Conservation (phyloP, 2,113 vertebrate genomes). For the Chionomys nivalis region DNA sequence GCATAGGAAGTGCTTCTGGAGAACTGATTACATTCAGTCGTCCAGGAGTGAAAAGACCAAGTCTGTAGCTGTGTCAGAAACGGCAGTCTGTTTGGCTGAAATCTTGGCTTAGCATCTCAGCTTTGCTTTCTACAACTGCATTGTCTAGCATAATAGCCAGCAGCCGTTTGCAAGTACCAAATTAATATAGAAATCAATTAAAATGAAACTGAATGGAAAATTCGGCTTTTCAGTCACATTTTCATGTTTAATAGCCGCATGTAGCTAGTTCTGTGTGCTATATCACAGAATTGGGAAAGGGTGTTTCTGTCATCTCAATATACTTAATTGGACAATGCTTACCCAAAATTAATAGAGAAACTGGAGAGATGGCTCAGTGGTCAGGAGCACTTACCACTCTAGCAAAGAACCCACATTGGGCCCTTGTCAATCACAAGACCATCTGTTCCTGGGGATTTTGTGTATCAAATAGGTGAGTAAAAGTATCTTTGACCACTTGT, state of each 20-base stretch:
- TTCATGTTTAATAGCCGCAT: background rate
- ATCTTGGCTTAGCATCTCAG: background rate
- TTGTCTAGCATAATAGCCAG: background rate
- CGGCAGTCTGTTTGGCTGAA: background rate
- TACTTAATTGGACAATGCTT: background rate
- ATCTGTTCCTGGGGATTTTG: background rate
- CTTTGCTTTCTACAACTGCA: background rate
- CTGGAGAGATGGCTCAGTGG: too few relatives aligned
- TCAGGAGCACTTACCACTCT: background rate
- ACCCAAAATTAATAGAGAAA: background rate
- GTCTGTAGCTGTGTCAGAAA: background rate
- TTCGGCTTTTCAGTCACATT: background rate
- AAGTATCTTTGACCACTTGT: background rate
- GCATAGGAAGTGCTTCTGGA: background rate
- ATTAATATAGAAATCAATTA: slow-evolving; percentile 42
- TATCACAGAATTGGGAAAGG: background rate
- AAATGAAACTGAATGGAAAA: background rate
- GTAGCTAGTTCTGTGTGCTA: too few relatives aligned
- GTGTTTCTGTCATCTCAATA: background rate
- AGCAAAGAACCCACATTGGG: too few relatives aligned
- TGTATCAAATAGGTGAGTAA: background rate
- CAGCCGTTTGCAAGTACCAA: background rate
- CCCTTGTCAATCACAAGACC: background rate
- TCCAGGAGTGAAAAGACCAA: slow-evolving; percentile 16
- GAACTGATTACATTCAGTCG: background rate